These are phyloP conservation scores for Miltochrista miniata DNA, from an alignment of 2,888 invertebrate species.

Conservation along the genomic window DNA sequence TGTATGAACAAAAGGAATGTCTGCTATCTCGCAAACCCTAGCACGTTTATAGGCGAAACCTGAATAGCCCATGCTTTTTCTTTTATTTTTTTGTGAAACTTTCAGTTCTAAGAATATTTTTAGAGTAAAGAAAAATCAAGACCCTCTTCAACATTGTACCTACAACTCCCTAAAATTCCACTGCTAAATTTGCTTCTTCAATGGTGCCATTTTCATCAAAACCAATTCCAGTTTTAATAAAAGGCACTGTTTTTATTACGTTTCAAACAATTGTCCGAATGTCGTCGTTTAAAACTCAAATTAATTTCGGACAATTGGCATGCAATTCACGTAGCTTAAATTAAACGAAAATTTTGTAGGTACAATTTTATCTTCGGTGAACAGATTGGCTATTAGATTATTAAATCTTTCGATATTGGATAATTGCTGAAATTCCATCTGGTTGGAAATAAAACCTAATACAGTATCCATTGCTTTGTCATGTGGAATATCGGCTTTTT, in stretches of 20 bases:
- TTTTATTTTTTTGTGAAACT: no score
- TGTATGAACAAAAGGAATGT: slow-evolving; percentile 32
- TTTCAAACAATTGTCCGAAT: background rate
- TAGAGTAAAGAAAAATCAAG: no score
- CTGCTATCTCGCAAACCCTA: slow-evolving; percentile 13
- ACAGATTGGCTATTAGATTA: slow-evolving; percentile 9
- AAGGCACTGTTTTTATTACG: background rate
- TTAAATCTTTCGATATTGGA: slow-evolving; percentile 23
- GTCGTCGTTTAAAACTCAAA: background rate
- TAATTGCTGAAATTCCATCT: slow-evolving; percentile 12
- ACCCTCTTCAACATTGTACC: no score
- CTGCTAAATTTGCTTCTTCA: background rate
- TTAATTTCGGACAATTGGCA: slow-evolving; percentile 2
- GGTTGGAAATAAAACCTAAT: slow-evolving; percentile 21
- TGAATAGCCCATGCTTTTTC: no score
- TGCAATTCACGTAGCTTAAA: background rate
- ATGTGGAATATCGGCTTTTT: no score
- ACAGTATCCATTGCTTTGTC: slow-evolving; percentile 4
- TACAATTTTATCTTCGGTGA: slow-evolving; percentile 13
- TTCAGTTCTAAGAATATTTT: no score
- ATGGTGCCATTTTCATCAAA: background rate
- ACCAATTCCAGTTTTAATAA: slow-evolving; percentile 1
- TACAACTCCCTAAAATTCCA: background rate
- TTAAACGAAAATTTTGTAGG: no score
- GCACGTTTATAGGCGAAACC: slow-evolving; percentile 15